phyloP scores from a whole-genome alignment of 1,140 invertebrate species.

The Apocrypta bakeri region DNA sequence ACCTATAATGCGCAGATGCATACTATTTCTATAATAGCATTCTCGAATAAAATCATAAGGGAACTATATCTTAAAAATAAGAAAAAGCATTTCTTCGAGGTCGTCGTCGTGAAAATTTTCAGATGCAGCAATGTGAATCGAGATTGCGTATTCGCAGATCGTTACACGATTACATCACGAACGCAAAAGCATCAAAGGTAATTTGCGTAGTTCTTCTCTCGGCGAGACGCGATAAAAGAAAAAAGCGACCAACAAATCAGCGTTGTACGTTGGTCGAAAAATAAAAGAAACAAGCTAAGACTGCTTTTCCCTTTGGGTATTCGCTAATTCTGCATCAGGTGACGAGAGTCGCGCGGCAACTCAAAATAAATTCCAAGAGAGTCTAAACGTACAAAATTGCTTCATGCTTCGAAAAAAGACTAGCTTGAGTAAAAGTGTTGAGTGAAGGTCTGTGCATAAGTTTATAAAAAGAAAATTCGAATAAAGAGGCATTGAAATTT shows the following conservation, averaged over 20 bases:
- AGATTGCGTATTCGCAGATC: too few species aligned
- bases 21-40: neutral
- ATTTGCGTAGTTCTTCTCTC: neutral
- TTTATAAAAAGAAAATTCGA: neutral
- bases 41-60: neutral
- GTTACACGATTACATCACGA: too few species aligned
- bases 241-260: neutral
- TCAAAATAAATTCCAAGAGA: neutral
- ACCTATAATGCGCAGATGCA: too few species aligned
- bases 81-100: neutral
- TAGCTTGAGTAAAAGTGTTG: constrained; percentile 2
- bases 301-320: neutral
- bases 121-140: too few species aligned
- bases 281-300: neutral
- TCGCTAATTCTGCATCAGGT: neutral
- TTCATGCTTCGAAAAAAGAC: neutral
- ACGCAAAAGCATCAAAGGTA: neutral
- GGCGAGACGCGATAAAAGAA: neutral
- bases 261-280: neutral
- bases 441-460: neutral
- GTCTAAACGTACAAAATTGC: neutral
- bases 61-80: neutral
- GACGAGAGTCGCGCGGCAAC: neutral
- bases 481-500: neutral
- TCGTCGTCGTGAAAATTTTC: too few species aligned